Percentiles rank a stretch among this genome's conserved stretches.
phyloP scores from a whole-genome alignment of 2,888 invertebrate species.

The Drosophila austrosaltans region DNA sequence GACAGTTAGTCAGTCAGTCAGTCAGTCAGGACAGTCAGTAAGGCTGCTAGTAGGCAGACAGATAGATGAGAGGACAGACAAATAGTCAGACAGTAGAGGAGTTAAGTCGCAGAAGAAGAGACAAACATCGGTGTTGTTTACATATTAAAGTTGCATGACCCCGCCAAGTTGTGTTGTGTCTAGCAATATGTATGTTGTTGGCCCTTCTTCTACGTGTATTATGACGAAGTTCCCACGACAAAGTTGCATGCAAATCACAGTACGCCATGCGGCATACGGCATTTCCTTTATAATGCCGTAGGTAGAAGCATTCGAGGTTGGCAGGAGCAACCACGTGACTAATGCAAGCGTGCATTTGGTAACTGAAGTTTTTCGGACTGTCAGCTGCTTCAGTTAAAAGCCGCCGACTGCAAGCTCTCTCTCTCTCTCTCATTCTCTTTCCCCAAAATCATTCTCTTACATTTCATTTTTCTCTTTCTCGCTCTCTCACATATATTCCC shows the following conservation, averaged over 20 bases:
- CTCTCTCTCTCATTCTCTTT: constrained; percentile 19
- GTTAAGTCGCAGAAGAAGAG: constrained; percentile 34
- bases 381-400: constrained; percentile 40
- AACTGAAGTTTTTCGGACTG: constrained; percentile 18
- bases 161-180: constrained; percentile 47
- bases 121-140: constrained; percentile 79
- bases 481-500: constrained; percentile 3
- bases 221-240: constrained; percentile 38
- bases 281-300: constrained; percentile 30
- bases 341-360: constrained; percentile 36
- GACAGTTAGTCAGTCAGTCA: constrained; percentile 48
- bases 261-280: constrained; percentile 3
- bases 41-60: constrained; percentile 10
- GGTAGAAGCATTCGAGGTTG: constrained; percentile 39
- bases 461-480: constrained; percentile 1
- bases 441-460: neutral
- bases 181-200: constrained; percentile 22
- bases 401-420: constrained; percentile 3
- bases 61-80: constrained; percentile 16
- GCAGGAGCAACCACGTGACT: constrained; percentile 44
- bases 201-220: constrained; percentile 4
- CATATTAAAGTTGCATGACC: constrained; percentile 82
- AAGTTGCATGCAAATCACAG: constrained; percentile 29
- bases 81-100: constrained; percentile 15
- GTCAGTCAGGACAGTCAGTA: constrained; percentile 27